Conservation (phyloP, 1,140 invertebrate species). For the Magallana gigas region DNA sequence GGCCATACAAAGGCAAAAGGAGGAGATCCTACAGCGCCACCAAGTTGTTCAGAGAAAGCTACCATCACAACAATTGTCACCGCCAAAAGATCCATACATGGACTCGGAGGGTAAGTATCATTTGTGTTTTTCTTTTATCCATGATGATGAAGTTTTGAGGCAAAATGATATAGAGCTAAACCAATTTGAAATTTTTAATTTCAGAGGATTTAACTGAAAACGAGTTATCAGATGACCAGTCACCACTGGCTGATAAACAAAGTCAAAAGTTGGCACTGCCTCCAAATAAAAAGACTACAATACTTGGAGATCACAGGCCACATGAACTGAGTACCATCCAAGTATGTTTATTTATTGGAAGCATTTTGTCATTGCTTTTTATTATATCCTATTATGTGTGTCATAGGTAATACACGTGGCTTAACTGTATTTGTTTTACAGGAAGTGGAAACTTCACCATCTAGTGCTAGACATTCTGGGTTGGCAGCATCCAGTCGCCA, state of each 20-base stretch:
- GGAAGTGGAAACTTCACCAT: constrained; percentile 53
- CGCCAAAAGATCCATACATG: not conserved
- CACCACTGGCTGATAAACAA: not conserved
- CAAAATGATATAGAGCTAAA: no score
- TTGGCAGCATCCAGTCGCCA: constrained; percentile 39
- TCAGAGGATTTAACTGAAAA: not conserved
- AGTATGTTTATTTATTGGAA: not conserved
- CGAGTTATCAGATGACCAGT: constrained; percentile 4
- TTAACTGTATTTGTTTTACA: not conserved
- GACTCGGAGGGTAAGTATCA: not conserved
- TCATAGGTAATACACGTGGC: no score
- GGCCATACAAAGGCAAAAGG: constrained; percentile 73
- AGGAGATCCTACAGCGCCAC: constrained; percentile 69
- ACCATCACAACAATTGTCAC: constrained; percentile 50
- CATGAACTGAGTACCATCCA: constrained; percentile 59
- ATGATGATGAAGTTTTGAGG: no score
- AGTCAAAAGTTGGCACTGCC: constrained; percentile 10
- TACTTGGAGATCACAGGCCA: constrained; percentile 47
- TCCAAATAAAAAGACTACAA: constrained; percentile 18
- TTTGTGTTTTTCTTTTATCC: no score
- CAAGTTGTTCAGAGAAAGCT: constrained; percentile 60
- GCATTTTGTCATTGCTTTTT: not conserved
- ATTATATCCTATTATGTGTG: not conserved
- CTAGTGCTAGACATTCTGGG: constrained; percentile 27
- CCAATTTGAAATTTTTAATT: not conserved